Evolutionary conservation across 2,113 vertebrate genomes (phyloP).

Genomic region (Anoura caudifer): DNA sequence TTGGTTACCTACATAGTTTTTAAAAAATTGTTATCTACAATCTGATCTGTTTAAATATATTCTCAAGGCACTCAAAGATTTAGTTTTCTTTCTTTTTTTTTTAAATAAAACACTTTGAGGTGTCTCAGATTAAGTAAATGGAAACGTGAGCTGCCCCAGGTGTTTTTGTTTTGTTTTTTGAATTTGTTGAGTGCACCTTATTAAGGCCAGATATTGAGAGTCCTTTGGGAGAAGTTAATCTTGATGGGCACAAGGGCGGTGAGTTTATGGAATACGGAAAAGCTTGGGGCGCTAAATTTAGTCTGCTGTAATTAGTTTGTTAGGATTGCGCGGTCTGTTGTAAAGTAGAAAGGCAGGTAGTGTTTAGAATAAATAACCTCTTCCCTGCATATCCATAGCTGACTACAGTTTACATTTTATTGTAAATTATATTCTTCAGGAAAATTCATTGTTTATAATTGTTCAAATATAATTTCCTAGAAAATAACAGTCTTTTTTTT

Average conservation of each 20-base stretch:
- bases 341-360: background rate
- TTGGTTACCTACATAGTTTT: background rate
- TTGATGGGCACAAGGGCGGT: background rate
- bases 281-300: background rate
- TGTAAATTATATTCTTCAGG: background rate
- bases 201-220: background rate
- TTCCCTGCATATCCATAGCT: background rate
- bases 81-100: background rate
- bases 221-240: constrained; percentile 16
- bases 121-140: background rate
- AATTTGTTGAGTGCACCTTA: background rate
- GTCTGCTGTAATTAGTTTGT: background rate
- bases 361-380: background rate
- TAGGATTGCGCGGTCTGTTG: background rate
- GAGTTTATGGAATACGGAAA: background rate
- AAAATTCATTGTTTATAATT: background rate
- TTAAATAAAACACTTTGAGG: background rate
- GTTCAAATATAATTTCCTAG: background rate
- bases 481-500: background rate
- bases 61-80: background rate
- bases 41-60: background rate
- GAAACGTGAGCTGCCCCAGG: background rate
- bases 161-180: background rate
- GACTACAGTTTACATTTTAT: background rate
- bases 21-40: background rate